A percentile compares a stretch with the other conserved stretches of the same genome.
These are phyloP conservation scores for Aselliscus stoliczkanus DNA, from an alignment of 2,797 vertebrate genomes.

Conservation along the genomic window DNA sequence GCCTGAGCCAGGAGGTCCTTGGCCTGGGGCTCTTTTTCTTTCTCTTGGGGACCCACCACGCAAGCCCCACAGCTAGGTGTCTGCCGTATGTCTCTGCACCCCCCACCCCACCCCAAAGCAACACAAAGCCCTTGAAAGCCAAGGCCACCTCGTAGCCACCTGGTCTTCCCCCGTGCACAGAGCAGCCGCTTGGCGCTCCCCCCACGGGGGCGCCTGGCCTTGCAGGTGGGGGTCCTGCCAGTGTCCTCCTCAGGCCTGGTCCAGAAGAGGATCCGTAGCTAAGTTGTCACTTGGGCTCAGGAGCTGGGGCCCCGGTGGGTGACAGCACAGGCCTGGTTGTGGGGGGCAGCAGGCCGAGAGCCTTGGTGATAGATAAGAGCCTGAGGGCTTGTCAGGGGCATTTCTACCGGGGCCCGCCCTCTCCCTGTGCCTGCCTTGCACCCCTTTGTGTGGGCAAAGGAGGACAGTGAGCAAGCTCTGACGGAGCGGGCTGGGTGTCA, in stretches of 20 bases:
- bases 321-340: not conserved
- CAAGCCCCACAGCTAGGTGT: rapidly evolving
- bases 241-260: not conserved
- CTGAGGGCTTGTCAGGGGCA: rapidly evolving
- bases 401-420: not conserved
- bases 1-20: not conserved
- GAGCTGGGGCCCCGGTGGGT: too few species aligned
- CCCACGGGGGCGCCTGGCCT: not conserved
- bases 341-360: not conserved
- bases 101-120: not conserved
- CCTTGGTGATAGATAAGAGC: too few species aligned
- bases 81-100: not conserved
- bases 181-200: rapidly evolving
- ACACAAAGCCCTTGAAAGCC: not conserved
- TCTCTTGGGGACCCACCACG: rapidly evolving
- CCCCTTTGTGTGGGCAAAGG: not conserved
- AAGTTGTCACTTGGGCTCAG: rapidly evolving
- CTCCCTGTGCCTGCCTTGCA: not conserved
- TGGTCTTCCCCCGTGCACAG: not conserved
- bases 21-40: not conserved
- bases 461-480: rapidly evolving
- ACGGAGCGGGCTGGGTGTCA: rapidly evolving
- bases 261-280: rapidly evolving
- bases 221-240: too few species aligned
- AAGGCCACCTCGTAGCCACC: not conserved